Evolutionary conservation across 2,888 invertebrate species (phyloP).

Genomic region (Drosophila cognata): DNA sequence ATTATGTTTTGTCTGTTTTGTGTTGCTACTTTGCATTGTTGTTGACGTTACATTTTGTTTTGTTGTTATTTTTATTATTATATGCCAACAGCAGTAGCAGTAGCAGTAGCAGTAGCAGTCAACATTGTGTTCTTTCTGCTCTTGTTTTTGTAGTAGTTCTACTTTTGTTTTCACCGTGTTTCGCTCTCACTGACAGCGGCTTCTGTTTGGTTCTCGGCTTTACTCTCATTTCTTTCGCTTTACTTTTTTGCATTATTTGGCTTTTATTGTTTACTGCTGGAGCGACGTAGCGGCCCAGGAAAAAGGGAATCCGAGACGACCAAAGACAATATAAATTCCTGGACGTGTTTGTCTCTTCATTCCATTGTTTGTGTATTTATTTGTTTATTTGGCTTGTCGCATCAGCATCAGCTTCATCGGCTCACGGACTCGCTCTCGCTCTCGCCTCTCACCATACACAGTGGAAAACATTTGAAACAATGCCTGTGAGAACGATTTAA

Average conservation of each 20-base stretch:
- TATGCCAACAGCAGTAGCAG: constrained; percentile 31
- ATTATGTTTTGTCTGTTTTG: constrained; percentile 69
- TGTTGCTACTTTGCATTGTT: constrained; percentile 69
- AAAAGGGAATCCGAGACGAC: neutral
- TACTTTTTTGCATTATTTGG: constrained; percentile 46
- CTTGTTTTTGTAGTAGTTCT: constrained; percentile 30
- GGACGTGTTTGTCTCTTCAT: constrained; percentile 35
- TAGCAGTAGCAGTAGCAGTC: constrained; percentile 26
- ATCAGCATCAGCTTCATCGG: constrained; percentile 22
- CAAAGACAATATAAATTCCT: constrained; percentile 26
- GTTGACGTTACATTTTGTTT: constrained; percentile 53
- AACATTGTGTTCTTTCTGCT: constrained; percentile 44
- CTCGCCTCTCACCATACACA: constrained; percentile 5
- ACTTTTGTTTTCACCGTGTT: constrained; percentile 54
- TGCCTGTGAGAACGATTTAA: too few relatives aligned
- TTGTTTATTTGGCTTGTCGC: constrained; percentile 34
- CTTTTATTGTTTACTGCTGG: constrained; percentile 61
- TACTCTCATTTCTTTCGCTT: constrained; percentile 21
- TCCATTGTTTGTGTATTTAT: constrained; percentile 30
- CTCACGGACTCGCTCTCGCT: constrained; percentile 11
- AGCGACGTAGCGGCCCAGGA: constrained; percentile 7
- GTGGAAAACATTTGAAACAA: neutral
- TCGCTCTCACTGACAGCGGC: constrained; percentile 28
- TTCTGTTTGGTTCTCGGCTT: constrained; percentile 9
- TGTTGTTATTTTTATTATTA: constrained; percentile 58